Evolutionary conservation across 23 tunicate genomes (phyloP), one percentile per base, ranked within the genome.

Genomic region (Halocynthia roretzi): DNA sequence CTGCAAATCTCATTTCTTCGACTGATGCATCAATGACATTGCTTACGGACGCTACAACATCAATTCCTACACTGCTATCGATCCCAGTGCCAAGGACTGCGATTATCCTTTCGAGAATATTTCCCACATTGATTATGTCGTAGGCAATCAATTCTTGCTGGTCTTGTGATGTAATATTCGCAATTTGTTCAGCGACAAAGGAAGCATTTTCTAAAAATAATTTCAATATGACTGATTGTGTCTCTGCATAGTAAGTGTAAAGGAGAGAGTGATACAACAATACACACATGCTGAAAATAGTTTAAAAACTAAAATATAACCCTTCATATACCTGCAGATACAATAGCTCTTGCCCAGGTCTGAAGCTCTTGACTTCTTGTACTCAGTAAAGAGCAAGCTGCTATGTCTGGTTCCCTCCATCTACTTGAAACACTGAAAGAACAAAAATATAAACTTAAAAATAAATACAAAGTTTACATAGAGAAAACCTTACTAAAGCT

Each of bases 171-270:
- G 85, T 81, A n/a, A 81, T 50, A 11, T 61, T 62, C 8, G 68
- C 61, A 6, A 81, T 49, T 44, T 71, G 78, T 21, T 56, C 52
- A n/a, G 75, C 63, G 5, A 81, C 69, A 10, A 21, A 21, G 8
- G 85, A 31, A 6, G 85, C 85, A 67, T 81, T 81, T 56, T 56
- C 85, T 81, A 55, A 8, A 60, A 81, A 10, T 53, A 72, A 8
- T 19, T 40, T 49, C 4, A 31, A 31, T 31, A 31, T 31, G 44
- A 31, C 1, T 31, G 44, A 0, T 31, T 31, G 44, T 31, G 44
- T 31, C 44, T 31, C 44, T 31, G 44, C 44, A 31, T 31, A 31
- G 44, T 31, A 0, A 31, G 44, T 31, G 44, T 31, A n/a, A n/a
- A n/a, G n/a, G n/a, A n/a, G n/a, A n/a, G n/a, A n/a, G n/a, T n/a